A percentile compares a stretch with the other conserved stretches of the same genome.
phyloP scores from a whole-genome alignment of 2,113 vertebrate species.

The Promerops cafer region DNA sequence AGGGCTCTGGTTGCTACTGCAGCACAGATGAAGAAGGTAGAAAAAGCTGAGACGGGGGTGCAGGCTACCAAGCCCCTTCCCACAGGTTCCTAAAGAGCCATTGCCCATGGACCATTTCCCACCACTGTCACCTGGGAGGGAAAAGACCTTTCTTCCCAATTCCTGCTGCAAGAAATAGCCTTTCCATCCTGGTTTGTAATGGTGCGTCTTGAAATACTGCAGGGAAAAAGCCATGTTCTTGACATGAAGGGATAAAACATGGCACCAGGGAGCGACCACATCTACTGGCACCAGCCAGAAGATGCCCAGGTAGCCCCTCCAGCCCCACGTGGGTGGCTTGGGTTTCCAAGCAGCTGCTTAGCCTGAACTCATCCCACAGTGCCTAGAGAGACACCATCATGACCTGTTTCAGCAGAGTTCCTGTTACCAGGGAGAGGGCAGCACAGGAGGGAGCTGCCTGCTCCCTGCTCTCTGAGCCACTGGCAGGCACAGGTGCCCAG shows the following conservation, averaged over 20 bases:
- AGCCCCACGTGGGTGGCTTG: accelerated
- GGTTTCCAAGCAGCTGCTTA: not conserved
- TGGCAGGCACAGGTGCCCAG: not conserved
- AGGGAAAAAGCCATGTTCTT: not conserved
- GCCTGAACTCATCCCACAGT: not conserved
- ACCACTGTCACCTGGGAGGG: not conserved
- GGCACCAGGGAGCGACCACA: not conserved
- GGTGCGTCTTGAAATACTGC: not conserved
- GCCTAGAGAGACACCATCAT: not conserved
- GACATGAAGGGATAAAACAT: not conserved
- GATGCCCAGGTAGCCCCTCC: not conserved
- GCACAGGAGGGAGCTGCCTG: not conserved
- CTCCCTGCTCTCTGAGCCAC: not conserved
- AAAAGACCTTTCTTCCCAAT: not conserved
- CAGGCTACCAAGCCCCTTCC: not conserved
- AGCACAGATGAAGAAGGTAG: not conserved
- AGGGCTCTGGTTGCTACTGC: not conserved
- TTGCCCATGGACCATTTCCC: not conserved
- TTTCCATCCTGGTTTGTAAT: not conserved
- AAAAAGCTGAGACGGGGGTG: not conserved
- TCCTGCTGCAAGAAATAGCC: not conserved
- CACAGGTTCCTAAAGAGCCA: not conserved
- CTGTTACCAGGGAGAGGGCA: not conserved
- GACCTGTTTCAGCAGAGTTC: slow-evolving; percentile 11
- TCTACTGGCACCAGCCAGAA: not conserved